A percentile compares a stretch with the other conserved stretches of the same genome.
phyloP scores from a whole-genome alignment of 2,888 invertebrate species.

The Pecten maximus region DNA sequence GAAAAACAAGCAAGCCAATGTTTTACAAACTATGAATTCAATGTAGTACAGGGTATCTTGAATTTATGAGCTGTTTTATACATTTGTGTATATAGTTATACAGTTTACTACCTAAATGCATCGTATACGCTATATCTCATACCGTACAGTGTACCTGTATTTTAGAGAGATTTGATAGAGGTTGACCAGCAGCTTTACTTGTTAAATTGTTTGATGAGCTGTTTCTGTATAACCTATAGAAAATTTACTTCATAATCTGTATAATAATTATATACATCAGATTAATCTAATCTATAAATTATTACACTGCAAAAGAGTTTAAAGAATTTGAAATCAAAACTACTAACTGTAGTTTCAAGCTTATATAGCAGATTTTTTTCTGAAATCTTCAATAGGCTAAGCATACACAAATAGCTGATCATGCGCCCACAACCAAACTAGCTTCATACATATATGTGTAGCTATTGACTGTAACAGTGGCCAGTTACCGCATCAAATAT shows the following conservation, averaged over 20 bases:
- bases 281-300: background rate
- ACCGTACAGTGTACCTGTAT: too few relatives aligned
- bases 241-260: background rate
- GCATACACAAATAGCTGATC: constrained; percentile 38
- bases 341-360: too few relatives aligned
- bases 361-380: background rate
- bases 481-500: background rate
- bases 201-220: background rate
- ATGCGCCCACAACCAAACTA: background rate
- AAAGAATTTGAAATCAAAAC: too few relatives aligned
- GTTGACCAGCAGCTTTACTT: background rate
- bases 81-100: too few relatives aligned
- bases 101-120: too few relatives aligned
- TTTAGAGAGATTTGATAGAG: background rate
- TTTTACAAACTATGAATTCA: too few relatives aligned
- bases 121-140: too few relatives aligned
- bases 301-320: background rate
- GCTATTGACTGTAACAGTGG: background rate
- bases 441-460: background rate
- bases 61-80: too few relatives aligned
- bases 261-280: background rate
- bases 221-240: background rate
- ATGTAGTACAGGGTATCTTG: too few relatives aligned
- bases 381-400: constrained; percentile 36
- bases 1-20: too few relatives aligned